These are phyloP conservation scores for Epinotia brunnichana DNA, from an alignment of 2,888 invertebrate genomes.

Conservation along the genomic window DNA sequence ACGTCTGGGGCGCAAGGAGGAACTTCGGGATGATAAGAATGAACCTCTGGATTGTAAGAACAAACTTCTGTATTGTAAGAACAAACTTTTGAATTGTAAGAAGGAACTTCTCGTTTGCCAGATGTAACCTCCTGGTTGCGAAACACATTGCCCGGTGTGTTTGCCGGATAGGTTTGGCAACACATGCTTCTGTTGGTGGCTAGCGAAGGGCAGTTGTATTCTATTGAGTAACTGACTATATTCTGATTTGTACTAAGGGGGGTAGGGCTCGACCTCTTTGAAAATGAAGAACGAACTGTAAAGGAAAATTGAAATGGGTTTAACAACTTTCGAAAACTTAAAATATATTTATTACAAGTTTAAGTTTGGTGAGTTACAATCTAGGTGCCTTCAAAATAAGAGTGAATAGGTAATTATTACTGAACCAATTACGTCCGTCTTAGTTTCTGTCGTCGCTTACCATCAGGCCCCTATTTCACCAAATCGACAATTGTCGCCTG, in stretches of 20 bases:
- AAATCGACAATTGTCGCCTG: too few relatives aligned
- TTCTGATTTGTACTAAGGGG: neutral
- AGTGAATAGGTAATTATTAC: too few relatives aligned
- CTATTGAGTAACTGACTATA: neutral
- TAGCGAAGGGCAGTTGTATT: neutral
- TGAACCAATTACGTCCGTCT: too few relatives aligned
- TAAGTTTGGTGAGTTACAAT: too few relatives aligned
- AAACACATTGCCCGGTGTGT: neutral
- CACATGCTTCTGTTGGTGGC: neutral
- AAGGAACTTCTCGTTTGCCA: neutral
- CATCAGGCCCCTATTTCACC: too few relatives aligned
- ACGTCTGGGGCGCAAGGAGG: neutral
- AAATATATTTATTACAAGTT: neutral
- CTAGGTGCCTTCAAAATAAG: too few relatives aligned
- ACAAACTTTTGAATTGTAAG: too few relatives aligned
- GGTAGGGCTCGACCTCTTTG: neutral
- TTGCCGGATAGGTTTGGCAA: neutral
- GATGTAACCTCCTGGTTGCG: neutral
- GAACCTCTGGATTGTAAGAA: too few relatives aligned
- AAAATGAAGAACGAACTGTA: slow-evolving; percentile 2
- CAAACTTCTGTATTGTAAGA: too few relatives aligned
- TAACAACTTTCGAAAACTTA: neutral
- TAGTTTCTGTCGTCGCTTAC: too few relatives aligned
- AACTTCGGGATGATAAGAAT: neutral
- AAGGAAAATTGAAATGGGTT: neutral